These are phyloP conservation scores for Gallinago stenura DNA, from an alignment of 2,797 vertebrate species.

Conservation along the genomic window DNA sequence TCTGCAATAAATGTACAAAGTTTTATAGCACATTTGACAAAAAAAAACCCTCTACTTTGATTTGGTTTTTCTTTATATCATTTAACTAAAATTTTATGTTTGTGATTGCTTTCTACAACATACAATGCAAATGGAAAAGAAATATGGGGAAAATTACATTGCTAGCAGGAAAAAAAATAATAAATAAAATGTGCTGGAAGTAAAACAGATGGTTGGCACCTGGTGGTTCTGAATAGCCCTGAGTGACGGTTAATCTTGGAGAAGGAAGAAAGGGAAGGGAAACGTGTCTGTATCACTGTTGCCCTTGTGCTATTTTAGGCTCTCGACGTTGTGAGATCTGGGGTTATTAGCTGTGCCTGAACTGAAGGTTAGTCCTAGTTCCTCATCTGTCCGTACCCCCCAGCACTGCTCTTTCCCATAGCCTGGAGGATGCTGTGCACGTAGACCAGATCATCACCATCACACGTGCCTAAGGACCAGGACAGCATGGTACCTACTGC, in stretches of 20 bases:
- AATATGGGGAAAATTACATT: neutral
- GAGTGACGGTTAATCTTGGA: neutral
- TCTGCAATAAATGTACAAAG: neutral
- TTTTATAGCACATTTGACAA: neutral
- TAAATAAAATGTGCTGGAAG: neutral
- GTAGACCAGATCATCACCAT: neutral
- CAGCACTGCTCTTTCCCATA: fast-evolving
- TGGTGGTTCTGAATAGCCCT: neutral
- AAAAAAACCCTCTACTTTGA: neutral
- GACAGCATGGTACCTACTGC: neutral
- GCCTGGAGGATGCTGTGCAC: neutral
- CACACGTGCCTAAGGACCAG: fast-evolving
- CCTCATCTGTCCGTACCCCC: neutral
- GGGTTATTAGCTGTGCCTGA: neutral
- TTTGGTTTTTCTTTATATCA: neutral
- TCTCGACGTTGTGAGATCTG: fast-evolving
- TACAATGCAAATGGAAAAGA: neutral
- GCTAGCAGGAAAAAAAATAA: neutral
- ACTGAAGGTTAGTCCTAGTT: neutral
- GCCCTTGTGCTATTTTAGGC: neutral
- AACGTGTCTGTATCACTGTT: neutral
- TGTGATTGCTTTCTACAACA: neutral
- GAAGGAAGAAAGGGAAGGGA: neutral
- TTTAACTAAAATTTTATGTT: constrained; percentile 36
- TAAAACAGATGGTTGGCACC: constrained; percentile 30